These are phyloP conservation scores for Cranoglanis bouderius DNA, from an alignment of 2,113 vertebrate species.

Conservation along the genomic window DNA sequence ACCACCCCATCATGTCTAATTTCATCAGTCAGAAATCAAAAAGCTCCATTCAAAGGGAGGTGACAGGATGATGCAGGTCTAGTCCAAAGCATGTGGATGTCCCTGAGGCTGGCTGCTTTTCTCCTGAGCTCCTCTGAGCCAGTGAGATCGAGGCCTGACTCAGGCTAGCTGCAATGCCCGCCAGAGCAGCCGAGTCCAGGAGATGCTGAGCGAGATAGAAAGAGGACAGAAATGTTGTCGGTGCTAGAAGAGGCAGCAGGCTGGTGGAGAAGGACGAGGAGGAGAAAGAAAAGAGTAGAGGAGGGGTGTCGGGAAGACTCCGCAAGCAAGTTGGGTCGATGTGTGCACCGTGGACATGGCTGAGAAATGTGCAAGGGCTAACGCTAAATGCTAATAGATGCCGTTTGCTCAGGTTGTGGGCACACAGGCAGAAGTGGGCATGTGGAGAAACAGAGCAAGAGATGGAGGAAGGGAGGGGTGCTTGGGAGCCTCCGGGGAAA, in stretches of 20 bases:
- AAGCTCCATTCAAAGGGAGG: not conserved
- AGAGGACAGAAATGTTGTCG: slow-evolving; percentile 35
- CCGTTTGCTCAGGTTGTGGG: slow-evolving; percentile 22
- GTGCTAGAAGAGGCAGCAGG: slow-evolving; percentile 51
- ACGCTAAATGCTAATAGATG: slow-evolving; percentile 50
- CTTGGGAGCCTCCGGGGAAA: slow-evolving; percentile 75
- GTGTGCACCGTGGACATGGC: slow-evolving; percentile 34
- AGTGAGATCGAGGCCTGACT: slow-evolving; percentile 3
- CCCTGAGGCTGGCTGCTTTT: slow-evolving; percentile 1
- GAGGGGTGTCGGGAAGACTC: slow-evolving; percentile 35
- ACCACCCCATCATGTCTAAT: not conserved
- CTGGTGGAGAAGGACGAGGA: slow-evolving; percentile 28
- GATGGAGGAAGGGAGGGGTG: slow-evolving; percentile 41
- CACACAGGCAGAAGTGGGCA: slow-evolving; percentile 27
- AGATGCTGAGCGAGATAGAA: slow-evolving; percentile 17
- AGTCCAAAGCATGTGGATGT: not conserved
- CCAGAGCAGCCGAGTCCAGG: not conserved
- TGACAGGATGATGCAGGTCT: not conserved
- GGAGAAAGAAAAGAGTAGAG: slow-evolving; percentile 39
- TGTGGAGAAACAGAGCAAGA: slow-evolving; percentile 34
- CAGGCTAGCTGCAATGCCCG: slow-evolving; percentile 8
- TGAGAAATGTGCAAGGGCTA: slow-evolving; percentile 32
- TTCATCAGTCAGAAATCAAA: not conserved
- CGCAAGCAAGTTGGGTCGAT: slow-evolving; percentile 11
- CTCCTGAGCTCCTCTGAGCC: not conserved